phyloP scores from a whole-genome alignment of 2,797 vertebrate species.

The Leuciscus waleckii region DNA sequence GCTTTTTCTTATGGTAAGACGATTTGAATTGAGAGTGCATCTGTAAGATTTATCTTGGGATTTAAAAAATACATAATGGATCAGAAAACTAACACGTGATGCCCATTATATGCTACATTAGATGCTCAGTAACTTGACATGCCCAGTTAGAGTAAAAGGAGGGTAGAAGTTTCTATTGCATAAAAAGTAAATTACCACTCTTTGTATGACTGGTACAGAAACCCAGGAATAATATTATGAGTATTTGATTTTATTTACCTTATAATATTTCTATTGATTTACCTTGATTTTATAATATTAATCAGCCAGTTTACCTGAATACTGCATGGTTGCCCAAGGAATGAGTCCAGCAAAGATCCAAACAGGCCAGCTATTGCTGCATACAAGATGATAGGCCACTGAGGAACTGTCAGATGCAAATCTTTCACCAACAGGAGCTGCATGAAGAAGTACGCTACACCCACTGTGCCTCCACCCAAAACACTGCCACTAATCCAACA shows the following conservation, averaged over 20 bases:
- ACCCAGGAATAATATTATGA: not conserved
- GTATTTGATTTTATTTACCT: not conserved
- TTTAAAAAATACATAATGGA: not conserved
- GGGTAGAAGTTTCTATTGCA: not conserved
- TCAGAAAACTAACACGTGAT: not conserved
- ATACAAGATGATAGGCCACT: conserved; percentile 92
- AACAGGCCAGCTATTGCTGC: conserved; percentile 88
- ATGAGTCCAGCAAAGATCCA: conserved; percentile 93
- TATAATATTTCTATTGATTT: not conserved
- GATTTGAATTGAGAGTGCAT: not conserved
- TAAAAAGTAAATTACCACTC: not conserved
- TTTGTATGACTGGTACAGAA: not conserved
- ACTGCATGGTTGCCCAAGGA: conserved; percentile 96
- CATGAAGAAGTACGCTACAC: conserved; percentile 84
- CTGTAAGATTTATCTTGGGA: not conserved
- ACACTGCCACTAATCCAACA: conserved; percentile 88
- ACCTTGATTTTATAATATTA: not conserved
- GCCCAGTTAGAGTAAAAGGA: not conserved
- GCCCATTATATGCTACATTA: not conserved
- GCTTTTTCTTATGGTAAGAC: not conserved
- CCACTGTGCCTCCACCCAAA: conserved; percentile 87
- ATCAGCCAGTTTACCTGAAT: conserved; percentile 80
- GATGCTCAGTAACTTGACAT: not conserved
- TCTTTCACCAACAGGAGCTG: conserved; percentile 86
- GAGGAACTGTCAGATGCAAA: conserved; percentile 86